phyloP scores from a whole-genome alignment of 2,888 invertebrate genomes.

The Linnaemya vulpina region DNA sequence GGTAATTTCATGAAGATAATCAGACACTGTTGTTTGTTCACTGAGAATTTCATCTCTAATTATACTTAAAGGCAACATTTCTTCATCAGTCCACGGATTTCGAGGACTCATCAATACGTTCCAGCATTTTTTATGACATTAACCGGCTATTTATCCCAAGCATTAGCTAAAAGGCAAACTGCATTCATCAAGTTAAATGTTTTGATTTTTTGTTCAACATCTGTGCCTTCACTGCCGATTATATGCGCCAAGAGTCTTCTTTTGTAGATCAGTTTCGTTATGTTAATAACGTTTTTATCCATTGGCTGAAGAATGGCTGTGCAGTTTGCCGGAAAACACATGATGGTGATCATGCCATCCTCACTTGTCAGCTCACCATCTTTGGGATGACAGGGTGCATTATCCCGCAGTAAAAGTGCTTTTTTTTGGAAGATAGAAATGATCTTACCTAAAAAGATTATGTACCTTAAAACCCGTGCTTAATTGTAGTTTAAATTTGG shows the following conservation, averaged over 20 bases:
- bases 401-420: not conserved
- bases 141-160: no score
- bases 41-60: no score
- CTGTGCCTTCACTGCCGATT: not conserved
- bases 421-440: not conserved
- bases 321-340: not conserved
- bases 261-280: not conserved
- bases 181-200: no score
- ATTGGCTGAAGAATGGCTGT: not conserved
- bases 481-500: no score
- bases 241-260: not conserved
- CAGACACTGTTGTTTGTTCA: no score
- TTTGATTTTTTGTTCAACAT: constrained; percentile 4
- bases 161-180: no score
- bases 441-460: not conserved
- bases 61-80: no score
- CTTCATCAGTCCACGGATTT: no score
- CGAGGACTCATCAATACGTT: no score
- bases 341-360: not conserved
- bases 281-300: constrained; percentile 11
- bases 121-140: no score
- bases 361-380: not conserved
- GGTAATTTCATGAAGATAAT: no score
- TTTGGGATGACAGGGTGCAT: not conserved
- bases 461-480: no score